Evolutionary conservation across 2,888 invertebrate species (phyloP).

Genomic region (Eupelmus urozonus): DNA sequence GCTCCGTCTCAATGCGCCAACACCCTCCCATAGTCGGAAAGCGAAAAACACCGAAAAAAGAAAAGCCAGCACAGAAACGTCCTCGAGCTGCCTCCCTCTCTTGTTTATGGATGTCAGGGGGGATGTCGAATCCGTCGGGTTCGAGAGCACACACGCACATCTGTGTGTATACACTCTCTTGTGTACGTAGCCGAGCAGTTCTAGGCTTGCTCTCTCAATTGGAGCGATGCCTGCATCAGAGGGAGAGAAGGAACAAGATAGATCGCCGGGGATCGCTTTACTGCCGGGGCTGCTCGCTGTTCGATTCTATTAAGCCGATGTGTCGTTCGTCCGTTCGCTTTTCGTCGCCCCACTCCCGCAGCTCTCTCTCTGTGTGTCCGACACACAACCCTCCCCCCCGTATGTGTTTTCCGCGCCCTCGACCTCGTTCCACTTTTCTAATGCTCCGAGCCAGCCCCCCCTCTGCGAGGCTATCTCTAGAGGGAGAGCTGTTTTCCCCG

Average conservation of each 20-base stretch:
- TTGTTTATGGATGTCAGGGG: slow-evolving; percentile 69
- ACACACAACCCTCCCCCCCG: not conserved
- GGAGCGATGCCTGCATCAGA: slow-evolving; percentile 69
- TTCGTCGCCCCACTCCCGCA: slow-evolving; percentile 38
- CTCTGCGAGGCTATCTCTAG: no score
- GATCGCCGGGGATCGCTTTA: slow-evolving; percentile 76
- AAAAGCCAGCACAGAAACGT: not conserved
- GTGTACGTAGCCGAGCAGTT: no score
- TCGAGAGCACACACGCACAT: slow-evolving; percentile 4
- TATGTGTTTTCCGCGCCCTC: slow-evolving; percentile 42
- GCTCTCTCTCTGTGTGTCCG: no score
- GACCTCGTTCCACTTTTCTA: slow-evolving; percentile 45
- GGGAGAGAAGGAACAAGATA: slow-evolving; percentile 71
- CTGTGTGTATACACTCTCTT: not conserved
- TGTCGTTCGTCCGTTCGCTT: slow-evolving; percentile 52
- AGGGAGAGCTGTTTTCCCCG: no score
- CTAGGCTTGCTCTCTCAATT: slow-evolving; percentile 66
- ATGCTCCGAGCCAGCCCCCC: no score
- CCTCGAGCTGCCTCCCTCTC: slow-evolving; percentile 32
- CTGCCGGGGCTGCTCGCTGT: slow-evolving; percentile 70
- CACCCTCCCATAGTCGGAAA: no score
- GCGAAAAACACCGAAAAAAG: no score
- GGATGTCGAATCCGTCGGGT: slow-evolving; percentile 67
- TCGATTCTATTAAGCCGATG: slow-evolving; percentile 75
- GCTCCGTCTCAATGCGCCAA: no score